Evolutionary conservation across 2,797 vertebrate species (phyloP).

Genomic region (Myiotriccus ornatus): DNA sequence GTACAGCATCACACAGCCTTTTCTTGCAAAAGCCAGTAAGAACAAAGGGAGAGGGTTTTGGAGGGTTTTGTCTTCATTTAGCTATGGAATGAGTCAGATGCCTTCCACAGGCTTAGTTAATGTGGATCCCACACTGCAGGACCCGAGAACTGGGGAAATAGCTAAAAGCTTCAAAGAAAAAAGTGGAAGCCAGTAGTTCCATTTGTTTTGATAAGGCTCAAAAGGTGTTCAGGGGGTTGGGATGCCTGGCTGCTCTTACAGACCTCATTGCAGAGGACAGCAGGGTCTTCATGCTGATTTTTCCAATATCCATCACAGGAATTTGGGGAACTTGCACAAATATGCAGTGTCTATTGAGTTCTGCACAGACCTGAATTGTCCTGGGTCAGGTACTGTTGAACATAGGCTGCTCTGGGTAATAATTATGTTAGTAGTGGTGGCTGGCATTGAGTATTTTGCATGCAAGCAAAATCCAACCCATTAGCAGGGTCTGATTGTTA

Average conservation of each 20-base stretch:
- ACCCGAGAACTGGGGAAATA: not conserved
- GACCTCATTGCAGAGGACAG: not conserved
- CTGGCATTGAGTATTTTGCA: not conserved
- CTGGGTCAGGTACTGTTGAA: rapidly evolving
- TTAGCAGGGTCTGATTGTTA: too few species aligned
- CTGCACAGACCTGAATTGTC: not conserved
- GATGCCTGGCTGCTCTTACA: not conserved
- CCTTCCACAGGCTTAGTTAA: not conserved
- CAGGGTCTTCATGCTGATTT: not conserved
- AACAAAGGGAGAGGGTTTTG: rapidly evolving
- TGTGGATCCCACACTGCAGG: not conserved
- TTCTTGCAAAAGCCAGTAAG: not conserved
- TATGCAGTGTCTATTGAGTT: rapidly evolving
- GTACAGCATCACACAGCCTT: not conserved
- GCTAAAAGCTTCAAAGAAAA: not conserved
- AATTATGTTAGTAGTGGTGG: rapidly evolving
- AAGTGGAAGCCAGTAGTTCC: not conserved
- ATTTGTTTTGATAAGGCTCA: not conserved
- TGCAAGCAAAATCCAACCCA: too few species aligned
- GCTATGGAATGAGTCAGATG: not conserved
- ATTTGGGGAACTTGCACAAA: not conserved
- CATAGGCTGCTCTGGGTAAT: not conserved
- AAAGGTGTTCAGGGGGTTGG: not conserved
- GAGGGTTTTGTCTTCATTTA: not conserved
- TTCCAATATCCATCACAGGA: not conserved